Percentiles rank a stretch among this genome's conserved stretches.
Evolutionary conservation across 2,113 vertebrate species (phyloP).

Genomic region (Phyllostomus discolor): DNA sequence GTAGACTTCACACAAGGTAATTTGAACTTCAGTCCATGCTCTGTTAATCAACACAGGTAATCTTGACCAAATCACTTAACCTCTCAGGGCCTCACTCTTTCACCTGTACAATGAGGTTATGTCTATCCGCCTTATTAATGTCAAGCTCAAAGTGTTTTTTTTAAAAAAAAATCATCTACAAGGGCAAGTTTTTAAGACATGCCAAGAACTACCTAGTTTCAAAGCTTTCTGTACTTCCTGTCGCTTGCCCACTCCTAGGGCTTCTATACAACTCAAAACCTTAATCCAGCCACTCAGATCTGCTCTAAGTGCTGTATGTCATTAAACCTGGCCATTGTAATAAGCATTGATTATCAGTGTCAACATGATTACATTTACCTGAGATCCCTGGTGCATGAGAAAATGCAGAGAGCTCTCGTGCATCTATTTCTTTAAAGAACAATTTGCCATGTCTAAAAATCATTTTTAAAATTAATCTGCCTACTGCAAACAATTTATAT

Average conservation of each 20-base stretch:
- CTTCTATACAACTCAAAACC: neutral
- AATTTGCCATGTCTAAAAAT: constrained; percentile 76
- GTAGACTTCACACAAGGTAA: no score
- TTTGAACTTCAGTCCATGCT: neutral
- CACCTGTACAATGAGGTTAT: neutral
- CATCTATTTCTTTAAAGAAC: constrained; percentile 61
- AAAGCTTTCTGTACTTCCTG: neutral
- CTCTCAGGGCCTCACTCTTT: neutral
- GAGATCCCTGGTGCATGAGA: constrained; percentile 25
- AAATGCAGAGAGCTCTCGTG: constrained; percentile 20
- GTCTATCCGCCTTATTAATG: neutral
- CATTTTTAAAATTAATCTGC: constrained; percentile 82
- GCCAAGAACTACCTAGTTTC: neutral
- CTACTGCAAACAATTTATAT: constrained; percentile 81
- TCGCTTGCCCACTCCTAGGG: neutral
- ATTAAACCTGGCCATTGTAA: constrained; percentile 29
- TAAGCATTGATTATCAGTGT: constrained; percentile 35
- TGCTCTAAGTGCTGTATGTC: neutral
- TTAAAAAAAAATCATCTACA: neutral
- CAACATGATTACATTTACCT: constrained; percentile 55
- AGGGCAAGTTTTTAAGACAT: neutral
- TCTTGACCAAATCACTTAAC: neutral
- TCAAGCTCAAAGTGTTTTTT: neutral
- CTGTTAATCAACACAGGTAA: neutral
- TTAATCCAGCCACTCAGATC: neutral